Evolutionary conservation across 2,113 vertebrate species (phyloP).

Genomic region (Urocolius indicus): DNA sequence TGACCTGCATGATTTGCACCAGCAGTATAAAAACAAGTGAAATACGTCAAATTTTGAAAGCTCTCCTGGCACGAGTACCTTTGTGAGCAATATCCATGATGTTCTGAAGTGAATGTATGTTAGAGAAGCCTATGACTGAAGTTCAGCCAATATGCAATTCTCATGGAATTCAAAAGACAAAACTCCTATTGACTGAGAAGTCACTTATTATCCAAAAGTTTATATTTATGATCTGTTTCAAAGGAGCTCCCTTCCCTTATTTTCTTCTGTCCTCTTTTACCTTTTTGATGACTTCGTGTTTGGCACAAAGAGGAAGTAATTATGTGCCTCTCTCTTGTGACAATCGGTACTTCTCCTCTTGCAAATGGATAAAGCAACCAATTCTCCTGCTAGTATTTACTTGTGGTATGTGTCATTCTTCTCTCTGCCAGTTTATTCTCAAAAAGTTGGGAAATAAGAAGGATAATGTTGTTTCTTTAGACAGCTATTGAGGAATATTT

Average conservation of each 20-base stretch:
- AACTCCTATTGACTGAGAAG: background rate
- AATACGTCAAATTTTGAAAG: background rate
- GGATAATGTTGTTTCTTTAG: background rate
- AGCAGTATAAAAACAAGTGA: background rate
- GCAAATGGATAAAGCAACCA: background rate
- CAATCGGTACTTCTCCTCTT: background rate
- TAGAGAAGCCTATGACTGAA: background rate
- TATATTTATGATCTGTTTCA: background rate
- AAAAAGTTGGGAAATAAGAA: background rate
- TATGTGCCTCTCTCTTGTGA: background rate
- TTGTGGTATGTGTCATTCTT: background rate
- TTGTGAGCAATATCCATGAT: background rate
- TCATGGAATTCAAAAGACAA: background rate
- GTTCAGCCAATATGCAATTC: background rate
- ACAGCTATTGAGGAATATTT: background rate
- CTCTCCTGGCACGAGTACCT: background rate
- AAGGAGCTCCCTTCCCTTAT: background rate
- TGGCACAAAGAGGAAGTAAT: conserved; percentile 17
- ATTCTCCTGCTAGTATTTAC: background rate
- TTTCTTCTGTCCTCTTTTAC: background rate
- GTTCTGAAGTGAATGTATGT: background rate
- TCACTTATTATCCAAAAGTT: background rate
- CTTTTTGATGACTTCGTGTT: background rate
- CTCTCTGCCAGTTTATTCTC: background rate
- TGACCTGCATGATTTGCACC: background rate